phyloP scores from a whole-genome alignment of 2,113 vertebrate species.

The Hassar affinis region DNA sequence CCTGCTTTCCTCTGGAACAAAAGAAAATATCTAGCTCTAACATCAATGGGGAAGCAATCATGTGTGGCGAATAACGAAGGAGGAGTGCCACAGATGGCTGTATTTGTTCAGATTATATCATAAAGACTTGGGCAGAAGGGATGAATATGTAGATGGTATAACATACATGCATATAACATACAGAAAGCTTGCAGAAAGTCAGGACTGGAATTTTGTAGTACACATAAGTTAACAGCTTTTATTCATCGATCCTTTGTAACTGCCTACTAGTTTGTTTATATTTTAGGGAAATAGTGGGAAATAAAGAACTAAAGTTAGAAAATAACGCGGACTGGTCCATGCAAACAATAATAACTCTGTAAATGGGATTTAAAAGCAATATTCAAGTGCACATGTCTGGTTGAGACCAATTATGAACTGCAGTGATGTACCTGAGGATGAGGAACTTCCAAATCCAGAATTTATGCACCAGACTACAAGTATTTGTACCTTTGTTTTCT shows the following conservation, averaged over 20 bases:
- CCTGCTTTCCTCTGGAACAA: slow-evolving; percentile 62
- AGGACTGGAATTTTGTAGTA: neutral
- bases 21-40: neutral
- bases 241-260: neutral
- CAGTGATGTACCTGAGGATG: neutral
- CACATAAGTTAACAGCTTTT: too few species aligned
- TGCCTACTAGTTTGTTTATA: neutral
- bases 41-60: neutral
- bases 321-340: neutral
- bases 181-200: neutral
- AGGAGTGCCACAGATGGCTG: neutral
- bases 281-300: too few species aligned
- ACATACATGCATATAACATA: neutral
- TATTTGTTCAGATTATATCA: neutral
- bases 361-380: neutral
- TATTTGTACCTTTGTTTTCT: neutral
- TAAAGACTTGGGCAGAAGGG: neutral
- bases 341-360: neutral
- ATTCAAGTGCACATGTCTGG: neutral
- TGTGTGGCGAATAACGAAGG: neutral
- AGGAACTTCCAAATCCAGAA: neutral
- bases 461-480: neutral
- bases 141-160: neutral
- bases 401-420: neutral
- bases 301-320: too few species aligned